phyloP scores from a whole-genome alignment of 1,140 invertebrate species.

The Bombus soroeensis region DNA sequence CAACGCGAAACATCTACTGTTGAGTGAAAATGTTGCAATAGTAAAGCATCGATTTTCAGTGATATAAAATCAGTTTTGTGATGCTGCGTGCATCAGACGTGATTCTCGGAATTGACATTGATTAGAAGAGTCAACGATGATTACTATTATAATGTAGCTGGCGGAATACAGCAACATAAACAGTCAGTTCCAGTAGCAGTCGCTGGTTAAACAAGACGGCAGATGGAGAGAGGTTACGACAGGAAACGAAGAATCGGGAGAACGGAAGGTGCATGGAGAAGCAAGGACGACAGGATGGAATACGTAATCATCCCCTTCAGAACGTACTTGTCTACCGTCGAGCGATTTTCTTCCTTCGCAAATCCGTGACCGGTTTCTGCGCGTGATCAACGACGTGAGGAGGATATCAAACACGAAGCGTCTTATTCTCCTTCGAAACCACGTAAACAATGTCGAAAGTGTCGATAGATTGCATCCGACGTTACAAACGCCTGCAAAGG shows the following conservation, averaged over 20 bases:
- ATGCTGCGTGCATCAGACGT: too few species aligned
- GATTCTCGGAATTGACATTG: too few species aligned
- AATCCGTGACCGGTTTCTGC: conserved; percentile 51
- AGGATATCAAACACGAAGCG: conserved; percentile 35
- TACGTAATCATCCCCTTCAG: conserved; percentile 62
- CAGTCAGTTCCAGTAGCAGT: not conserved
- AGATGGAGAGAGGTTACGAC: not conserved
- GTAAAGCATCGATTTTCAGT: too few species aligned
- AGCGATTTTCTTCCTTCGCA: conserved; percentile 59
- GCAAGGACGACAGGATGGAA: conserved; percentile 46
- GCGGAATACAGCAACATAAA: too few species aligned
- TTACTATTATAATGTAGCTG: not conserved
- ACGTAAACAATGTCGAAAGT: conserved; percentile 22
- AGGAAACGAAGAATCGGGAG: conserved; percentile 27
- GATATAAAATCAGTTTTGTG: too few species aligned
- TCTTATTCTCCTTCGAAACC: not conserved
- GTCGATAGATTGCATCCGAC: conserved; percentile 3
- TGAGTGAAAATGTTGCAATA: too few species aligned
- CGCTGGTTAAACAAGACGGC: conserved; percentile 1
- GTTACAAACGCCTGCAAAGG: not conserved
- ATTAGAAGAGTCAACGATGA: not conserved
- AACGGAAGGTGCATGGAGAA: conserved; percentile 36
- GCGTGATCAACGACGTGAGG: conserved; percentile 54
- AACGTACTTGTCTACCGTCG: conserved; percentile 34
- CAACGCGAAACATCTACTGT: too few species aligned